These are phyloP conservation scores for Hippopotamus amphibius DNA, from an alignment of 2,113 vertebrate genomes.

Conservation along the genomic window DNA sequence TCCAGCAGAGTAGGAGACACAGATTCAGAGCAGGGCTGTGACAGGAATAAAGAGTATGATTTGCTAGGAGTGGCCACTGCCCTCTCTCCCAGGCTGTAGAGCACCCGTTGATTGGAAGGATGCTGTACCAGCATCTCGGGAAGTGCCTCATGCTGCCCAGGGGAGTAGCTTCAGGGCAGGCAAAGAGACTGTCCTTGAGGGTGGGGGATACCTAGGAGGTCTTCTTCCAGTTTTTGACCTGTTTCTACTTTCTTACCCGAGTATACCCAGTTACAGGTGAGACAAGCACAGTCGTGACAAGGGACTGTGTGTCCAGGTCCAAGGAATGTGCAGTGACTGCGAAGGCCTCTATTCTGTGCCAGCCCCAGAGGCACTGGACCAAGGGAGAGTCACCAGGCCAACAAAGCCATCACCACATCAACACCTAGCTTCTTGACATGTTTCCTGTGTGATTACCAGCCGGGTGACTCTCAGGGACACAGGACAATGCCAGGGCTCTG, in stretches of 20 bases:
- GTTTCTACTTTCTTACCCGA: not conserved
- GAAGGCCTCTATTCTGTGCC: not conserved
- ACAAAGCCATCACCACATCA: not conserved
- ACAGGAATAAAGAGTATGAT: accelerated
- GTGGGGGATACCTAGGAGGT: not conserved
- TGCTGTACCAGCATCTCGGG: no score
- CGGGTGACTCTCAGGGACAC: accelerated
- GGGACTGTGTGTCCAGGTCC: not conserved
- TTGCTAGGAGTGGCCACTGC: not conserved
- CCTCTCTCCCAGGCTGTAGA: not conserved
- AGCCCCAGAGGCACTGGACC: no score
- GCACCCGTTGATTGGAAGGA: no score
- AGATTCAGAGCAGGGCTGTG: not conserved
- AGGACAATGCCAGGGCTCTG: not conserved
- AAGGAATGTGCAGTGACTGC: accelerated
- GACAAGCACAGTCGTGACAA: not conserved
- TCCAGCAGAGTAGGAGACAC: accelerated
- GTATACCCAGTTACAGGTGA: not conserved
- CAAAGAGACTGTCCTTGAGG: not conserved
- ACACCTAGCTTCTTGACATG: not conserved
- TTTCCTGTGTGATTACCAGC: not conserved
- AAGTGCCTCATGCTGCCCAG: not conserved
- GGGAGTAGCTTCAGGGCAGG: not conserved
- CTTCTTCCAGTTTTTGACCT: not conserved
- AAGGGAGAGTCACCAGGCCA: not conserved